Percentiles rank a stretch among this genome's conserved stretches.
Evolutionary conservation across 1,140 invertebrate species (phyloP).

Genomic region (Stegodyphus mimosarum): DNA sequence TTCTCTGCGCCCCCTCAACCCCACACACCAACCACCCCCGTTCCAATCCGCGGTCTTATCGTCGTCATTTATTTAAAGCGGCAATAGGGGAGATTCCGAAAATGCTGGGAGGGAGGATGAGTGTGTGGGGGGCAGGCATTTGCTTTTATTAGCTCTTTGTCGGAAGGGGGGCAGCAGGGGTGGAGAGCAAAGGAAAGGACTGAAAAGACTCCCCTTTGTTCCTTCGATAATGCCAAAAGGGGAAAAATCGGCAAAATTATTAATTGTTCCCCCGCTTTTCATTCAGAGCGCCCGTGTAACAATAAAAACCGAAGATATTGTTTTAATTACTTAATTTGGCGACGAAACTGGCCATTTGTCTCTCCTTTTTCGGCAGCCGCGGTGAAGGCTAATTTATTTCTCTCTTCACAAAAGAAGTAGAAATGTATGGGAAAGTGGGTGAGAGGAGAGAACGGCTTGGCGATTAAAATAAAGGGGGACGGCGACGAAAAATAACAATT

Average conservation of each 20-base stretch:
- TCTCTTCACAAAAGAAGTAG: slow-evolving; percentile 31
- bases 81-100: slow-evolving; percentile 26
- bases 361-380: slow-evolving; percentile 57
- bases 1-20: not conserved
- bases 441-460: not conserved
- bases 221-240: slow-evolving; percentile 57
- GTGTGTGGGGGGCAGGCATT: slow-evolving; percentile 1
- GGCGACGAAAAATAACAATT: slow-evolving; percentile 35
- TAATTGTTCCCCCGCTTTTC: slow-evolving; percentile 47
- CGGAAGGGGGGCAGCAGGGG: slow-evolving; percentile 13
- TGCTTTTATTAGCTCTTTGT: slow-evolving; percentile 59
- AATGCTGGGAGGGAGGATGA: not conserved
- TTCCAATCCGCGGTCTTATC: slow-evolving; percentile 31
- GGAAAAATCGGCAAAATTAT: slow-evolving; percentile 59
- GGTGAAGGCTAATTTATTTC: slow-evolving; percentile 59
- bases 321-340: slow-evolving; percentile 62
- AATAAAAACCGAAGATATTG: slow-evolving; percentile 62
- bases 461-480: slow-evolving; percentile 31
- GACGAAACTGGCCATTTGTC: slow-evolving; percentile 60
- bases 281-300: slow-evolving; percentile 51
- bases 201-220: slow-evolving; percentile 50
- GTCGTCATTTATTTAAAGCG: slow-evolving; percentile 57
- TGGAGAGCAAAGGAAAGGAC: slow-evolving; percentile 1
- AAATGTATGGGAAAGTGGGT: slow-evolving; percentile 20
- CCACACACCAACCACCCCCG: too few relatives aligned